Evolutionary conservation across 1,140 invertebrate genomes (phyloP), one percentile per base, ranked within the genome.

Genomic region (Zaprionus davidi): DNA sequence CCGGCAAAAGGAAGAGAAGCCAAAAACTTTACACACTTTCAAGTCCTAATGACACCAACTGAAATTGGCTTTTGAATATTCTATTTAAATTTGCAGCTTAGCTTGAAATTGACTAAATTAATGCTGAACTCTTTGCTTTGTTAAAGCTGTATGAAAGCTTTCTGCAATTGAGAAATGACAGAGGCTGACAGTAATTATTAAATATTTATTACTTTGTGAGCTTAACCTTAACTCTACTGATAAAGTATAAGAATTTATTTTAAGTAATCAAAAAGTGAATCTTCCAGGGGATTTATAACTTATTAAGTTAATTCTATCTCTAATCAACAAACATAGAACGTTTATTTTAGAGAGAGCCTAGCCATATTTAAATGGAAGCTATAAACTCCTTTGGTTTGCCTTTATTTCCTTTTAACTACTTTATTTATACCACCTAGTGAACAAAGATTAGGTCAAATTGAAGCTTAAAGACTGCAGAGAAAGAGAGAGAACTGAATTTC

Each of bases 1-100:
- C 67, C 57, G 51, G 22, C 62, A 20, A 66, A 70, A 66, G 11
- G 34, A 67, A 65, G 62, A 46, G 38, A 17, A 44, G 12, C 36
- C n/a, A 13, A 57, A 51, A 60, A 56, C 63, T 71, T 70, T 65
- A 31, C 17, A 60, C 57, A 55, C 36, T 44, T 67, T 68, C 22
- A 60, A 41, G 34, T 69, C 34, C 34, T 41, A 68, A 59, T 67
- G 56, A 55, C 44, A 66, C 57, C 26, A 26, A 57, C 31, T 44
- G 57, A 51, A 53, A 72, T 58, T 46, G 58, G 34, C 31, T 49
- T 58, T 36, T 58, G 24, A 67, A 67, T 67, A 67, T 67, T 67
- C 46, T 58, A 67, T 46, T 36, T 49, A 17, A 9, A 46, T 46
- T 38, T 38, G 36, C 12, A 22, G 49, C 46, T 46, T 46, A 46